phyloP scores from a whole-genome alignment of 2,888 invertebrate genomes.

The Nemotelus nigrinus region DNA sequence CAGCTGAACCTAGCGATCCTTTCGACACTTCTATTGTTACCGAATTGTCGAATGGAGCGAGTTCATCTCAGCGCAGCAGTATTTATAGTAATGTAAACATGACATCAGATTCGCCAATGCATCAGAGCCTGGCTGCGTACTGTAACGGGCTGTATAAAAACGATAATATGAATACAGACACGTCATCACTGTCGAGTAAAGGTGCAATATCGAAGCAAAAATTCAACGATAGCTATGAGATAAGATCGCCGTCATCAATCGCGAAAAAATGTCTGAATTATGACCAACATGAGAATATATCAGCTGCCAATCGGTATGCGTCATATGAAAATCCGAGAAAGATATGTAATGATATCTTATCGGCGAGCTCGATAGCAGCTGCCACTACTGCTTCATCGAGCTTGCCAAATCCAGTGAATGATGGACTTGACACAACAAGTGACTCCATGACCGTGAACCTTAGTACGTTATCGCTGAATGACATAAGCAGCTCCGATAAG shows the following conservation, averaged over 20 bases:
- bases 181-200: conserved; percentile 33
- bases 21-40: conserved; percentile 71
- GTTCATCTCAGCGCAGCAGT: conserved; percentile 8
- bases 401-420: conserved; percentile 18
- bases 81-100: conserved; percentile 43
- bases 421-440: conserved; percentile 33
- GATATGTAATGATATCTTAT: conserved; percentile 15
- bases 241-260: neutral
- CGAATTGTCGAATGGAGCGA: neutral
- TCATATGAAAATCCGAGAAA: conserved; percentile 31
- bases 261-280: conserved; percentile 44
- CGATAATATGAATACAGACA: conserved; percentile 48
- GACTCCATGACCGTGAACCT: conserved; percentile 59
- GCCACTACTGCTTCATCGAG: conserved; percentile 2
- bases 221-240: conserved; percentile 21
- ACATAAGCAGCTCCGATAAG: conserved; percentile 57
- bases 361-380: neutral
- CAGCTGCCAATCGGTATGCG: neutral
- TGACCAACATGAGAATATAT: conserved; percentile 25
- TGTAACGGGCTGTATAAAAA: conserved; percentile 47
- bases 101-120: neutral
- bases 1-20: conserved; percentile 67
- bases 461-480: conserved; percentile 59
- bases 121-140: conserved; percentile 36
- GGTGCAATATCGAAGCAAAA: conserved; percentile 50